Conservation (phyloP, 1,140 invertebrate genomes). For the Drosophila nebulosa region DNA sequence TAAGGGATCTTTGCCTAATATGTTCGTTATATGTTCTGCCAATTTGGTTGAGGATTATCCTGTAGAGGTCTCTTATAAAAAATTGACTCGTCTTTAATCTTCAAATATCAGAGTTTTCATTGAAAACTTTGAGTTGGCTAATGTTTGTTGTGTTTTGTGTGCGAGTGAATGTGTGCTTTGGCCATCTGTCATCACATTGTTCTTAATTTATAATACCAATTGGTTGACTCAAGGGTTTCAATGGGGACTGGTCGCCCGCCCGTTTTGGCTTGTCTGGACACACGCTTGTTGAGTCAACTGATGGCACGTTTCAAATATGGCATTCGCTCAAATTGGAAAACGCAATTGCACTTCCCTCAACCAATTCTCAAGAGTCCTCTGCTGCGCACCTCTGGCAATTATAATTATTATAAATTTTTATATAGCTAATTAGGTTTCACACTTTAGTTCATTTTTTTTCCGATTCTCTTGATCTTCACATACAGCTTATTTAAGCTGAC, state of each 20-base stretch:
- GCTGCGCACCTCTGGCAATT: not conserved
- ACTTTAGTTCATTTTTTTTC: not conserved
- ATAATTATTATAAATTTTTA: not conserved
- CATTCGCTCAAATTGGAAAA: not conserved
- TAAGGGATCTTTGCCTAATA: too few relatives aligned
- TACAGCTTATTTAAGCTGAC: constrained; percentile 6
- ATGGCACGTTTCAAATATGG: not conserved
- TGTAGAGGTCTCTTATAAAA: too few relatives aligned
- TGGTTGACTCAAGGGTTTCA: not conserved
- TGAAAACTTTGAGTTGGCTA: not conserved
- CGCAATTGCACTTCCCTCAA: not conserved
- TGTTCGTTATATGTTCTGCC: too few relatives aligned
- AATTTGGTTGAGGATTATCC: too few relatives aligned
- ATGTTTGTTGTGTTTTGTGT: not conserved
- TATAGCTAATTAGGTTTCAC: not conserved
- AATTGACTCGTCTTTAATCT: too few relatives aligned
- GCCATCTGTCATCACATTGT: not conserved
- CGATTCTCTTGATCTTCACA: not conserved
- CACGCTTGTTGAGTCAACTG: not conserved
- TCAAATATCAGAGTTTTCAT: too few relatives aligned
- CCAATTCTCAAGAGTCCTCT: not conserved
- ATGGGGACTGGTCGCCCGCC: too few relatives aligned
- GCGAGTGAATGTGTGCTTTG: too few relatives aligned
- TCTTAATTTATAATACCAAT: not conserved
- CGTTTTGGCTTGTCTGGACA: not conserved